Base-by-base conservation (phyloP, 2,888 invertebrate species). In the Nemotelus nigrinus region DNA sequence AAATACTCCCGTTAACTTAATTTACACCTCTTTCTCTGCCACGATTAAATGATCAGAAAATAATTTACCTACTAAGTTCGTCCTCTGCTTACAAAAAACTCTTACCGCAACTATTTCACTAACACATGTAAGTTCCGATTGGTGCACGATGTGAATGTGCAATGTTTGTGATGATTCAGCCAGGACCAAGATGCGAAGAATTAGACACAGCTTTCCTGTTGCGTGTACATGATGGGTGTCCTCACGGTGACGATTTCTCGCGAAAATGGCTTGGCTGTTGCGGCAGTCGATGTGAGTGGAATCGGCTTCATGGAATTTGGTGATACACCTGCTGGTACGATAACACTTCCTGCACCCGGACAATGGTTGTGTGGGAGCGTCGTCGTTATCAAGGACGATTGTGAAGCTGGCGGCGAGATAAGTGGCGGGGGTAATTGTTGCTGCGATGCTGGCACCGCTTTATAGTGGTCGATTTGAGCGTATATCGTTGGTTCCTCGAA, bases 401-500 rank as follows among this genome's bases (percentile, higher is more conserved):
- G 84, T 25, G 87, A 83, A 68, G 85, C 50, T 3, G 71, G 86
- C 55, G 88, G 87, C 53, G 89, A 89, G 80, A 89, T 85, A 80
- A 88, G 84, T 70, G 88, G 88, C 79, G 88, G 88, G 79, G 87
- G 87, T 80, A 86, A 85, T 80, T 86, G 85, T 25, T 80, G 87
- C 85, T 80, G 86, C 65, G 83, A 83, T 60, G 82, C 82, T 79
- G 83, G 83, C 80, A 81, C 82, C 25, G 81, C 88, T 81, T 90
- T 89, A 82, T 88, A 90, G 84, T 92, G 92, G 86, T 93, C 93
- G 86, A 93, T 93, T 88, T 93, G 92, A 79, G 93, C 93, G 86
- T 93, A 93, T 84, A 93, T 91, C 83, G 92, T 92, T 75, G 92
- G 90, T 83, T 93, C 92, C 82, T 92, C 91, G 80, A 87, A 87